These are phyloP conservation scores for Pyrrhosoma nymphula DNA, from an alignment of 2,888 invertebrate genomes.

Conservation along the genomic window DNA sequence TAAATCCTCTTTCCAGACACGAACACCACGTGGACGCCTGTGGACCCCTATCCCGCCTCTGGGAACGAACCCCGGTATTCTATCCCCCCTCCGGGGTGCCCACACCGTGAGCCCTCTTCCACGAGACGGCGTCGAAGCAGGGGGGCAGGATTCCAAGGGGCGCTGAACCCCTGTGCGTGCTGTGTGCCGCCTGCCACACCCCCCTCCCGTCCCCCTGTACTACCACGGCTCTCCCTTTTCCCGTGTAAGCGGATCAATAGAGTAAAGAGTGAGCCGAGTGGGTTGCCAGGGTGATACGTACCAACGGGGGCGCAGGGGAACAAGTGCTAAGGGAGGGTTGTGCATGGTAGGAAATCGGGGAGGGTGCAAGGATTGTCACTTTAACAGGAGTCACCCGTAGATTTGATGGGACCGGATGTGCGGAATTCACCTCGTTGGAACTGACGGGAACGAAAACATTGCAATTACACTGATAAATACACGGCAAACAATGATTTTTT, in stretches of 20 bases:
- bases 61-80: not conserved
- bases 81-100: not conserved
- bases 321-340: no score
- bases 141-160: not conserved
- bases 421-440: no score
- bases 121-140: not conserved
- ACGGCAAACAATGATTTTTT: no score
- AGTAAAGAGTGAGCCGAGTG: not conserved
- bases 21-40: not conserved
- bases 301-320: not conserved
- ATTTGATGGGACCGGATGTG: no score
- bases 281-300: conserved; percentile 16
- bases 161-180: not conserved
- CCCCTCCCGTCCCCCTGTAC: not conserved
- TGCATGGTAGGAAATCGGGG: not conserved
- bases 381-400: no score
- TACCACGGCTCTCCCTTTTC: not conserved
- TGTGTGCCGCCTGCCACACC: not conserved
- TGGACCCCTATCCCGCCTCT: not conserved
- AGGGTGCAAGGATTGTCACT: not conserved
- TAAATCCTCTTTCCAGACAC: not conserved
- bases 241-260: conserved; percentile 16
- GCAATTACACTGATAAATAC: no score
- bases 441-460: no score
- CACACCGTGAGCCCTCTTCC: not conserved